A percentile compares a stretch with the other conserved stretches of the same genome.
Evolutionary conservation across 2,888 invertebrate species (phyloP).

Genomic region (Cantharis nigra): DNA sequence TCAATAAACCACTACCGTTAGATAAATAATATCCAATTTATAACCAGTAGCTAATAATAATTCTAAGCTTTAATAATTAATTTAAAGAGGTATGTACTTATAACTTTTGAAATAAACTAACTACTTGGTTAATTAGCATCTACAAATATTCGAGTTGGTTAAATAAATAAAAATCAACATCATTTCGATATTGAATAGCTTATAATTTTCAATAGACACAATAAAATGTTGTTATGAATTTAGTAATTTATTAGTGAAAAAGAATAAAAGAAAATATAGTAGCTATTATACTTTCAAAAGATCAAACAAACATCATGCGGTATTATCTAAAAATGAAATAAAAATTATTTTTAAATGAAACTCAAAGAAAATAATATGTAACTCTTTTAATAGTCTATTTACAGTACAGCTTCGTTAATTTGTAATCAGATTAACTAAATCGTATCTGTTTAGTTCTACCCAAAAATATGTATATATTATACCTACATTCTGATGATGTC

Average conservation of each 20-base stretch:
- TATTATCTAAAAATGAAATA: not conserved
- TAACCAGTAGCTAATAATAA: not conserved
- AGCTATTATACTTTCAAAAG: not conserved
- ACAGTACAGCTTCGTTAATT: too few species aligned
- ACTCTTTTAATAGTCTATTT: too few species aligned
- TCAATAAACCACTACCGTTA: not conserved
- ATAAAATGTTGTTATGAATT: conserved; percentile 27
- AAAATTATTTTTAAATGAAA: not conserved
- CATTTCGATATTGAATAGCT: conserved; percentile 34
- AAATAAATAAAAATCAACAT: conserved; percentile 22
- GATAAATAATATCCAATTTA: not conserved
- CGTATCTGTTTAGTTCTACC: too few species aligned
- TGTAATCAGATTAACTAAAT: too few species aligned
- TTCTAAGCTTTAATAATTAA: not conserved
- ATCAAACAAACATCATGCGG: not conserved
- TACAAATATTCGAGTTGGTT: not conserved
- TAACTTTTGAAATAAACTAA: not conserved
- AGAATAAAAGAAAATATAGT: conserved; percentile 22
- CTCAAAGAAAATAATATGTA: too few species aligned
- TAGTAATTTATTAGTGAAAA: conserved; percentile 33
- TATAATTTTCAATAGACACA: conserved; percentile 41
- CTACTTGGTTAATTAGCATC: not conserved
- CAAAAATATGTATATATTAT: too few species aligned
- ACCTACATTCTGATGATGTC: too few species aligned
- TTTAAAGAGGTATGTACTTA: not conserved